Percentiles rank a stretch among this genome's conserved stretches.
These are phyloP conservation scores for Malurus elegans DNA, from an alignment of 2,113 vertebrate species.

Conservation along the genomic window DNA sequence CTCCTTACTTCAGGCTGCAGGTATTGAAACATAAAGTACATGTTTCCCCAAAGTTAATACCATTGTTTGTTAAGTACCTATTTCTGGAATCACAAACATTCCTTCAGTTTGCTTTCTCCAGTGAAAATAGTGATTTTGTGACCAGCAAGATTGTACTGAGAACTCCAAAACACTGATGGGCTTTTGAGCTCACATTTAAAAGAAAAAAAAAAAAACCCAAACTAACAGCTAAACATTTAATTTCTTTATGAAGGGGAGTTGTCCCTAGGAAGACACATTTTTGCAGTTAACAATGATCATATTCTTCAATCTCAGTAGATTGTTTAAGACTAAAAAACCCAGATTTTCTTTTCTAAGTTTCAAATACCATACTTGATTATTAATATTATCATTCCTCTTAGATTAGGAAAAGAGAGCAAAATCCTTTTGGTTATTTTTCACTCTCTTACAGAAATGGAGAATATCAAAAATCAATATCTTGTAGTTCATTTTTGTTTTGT, in stretches of 20 bases:
- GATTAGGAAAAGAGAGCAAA: not conserved
- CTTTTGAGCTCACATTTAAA: not conserved
- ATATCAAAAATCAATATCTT: not conserved
- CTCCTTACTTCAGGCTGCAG: not conserved
- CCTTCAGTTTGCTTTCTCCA: not conserved
- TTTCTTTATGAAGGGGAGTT: not conserved
- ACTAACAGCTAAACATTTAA: not conserved
- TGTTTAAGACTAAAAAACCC: not conserved
- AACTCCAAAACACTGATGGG: not conserved
- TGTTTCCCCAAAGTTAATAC: not conserved
- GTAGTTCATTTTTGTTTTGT: not conserved
- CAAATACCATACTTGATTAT: not conserved
- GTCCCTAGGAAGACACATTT: not conserved
- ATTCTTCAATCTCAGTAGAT: not conserved
- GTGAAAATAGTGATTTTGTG: not conserved
- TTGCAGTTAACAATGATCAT: not conserved
- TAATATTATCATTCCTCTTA: not conserved
- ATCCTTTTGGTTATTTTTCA: not conserved
- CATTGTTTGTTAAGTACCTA: not conserved
- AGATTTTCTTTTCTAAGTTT: not conserved
- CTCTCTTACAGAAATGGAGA: not conserved
- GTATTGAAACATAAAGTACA: not conserved
- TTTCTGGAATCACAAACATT: not conserved
- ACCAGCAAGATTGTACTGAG: not conserved
- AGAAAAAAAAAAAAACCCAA: not conserved